A percentile compares a stretch with the other conserved stretches of the same genome.
phyloP scores from a whole-genome alignment of 2,888 invertebrate species.

The Tyria jacobaeae region DNA sequence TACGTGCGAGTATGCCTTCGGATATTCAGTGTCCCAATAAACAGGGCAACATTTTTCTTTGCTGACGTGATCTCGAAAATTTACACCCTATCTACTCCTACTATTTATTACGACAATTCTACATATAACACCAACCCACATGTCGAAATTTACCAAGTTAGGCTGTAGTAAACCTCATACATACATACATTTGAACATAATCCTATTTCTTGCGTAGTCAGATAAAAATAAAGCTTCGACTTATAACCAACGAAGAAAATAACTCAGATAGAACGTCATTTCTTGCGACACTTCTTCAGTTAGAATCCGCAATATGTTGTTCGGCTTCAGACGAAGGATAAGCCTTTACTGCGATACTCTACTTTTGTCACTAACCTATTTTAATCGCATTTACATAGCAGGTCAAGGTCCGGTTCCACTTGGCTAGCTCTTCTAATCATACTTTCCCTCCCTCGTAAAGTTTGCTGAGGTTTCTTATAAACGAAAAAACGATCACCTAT shows the following conservation, averaged over 20 bases:
- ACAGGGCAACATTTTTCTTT: not conserved
- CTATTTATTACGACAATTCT: too few relatives aligned
- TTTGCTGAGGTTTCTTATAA: not conserved
- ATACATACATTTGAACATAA: too few relatives aligned
- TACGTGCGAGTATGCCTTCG: not conserved
- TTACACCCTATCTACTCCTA: too few relatives aligned
- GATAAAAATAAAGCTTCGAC: too few relatives aligned
- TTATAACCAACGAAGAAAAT: too few relatives aligned
- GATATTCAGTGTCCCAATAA: not conserved
- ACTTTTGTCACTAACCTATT: constrained; percentile 13
- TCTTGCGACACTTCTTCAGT: not conserved
- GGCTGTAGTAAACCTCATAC: too few relatives aligned
- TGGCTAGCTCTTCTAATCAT: constrained; percentile 2
- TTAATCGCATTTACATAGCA: constrained; percentile 18
- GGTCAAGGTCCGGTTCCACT: constrained; percentile 21
- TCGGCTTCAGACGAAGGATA: constrained; percentile 16
- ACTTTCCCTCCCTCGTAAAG: constrained; percentile 3
- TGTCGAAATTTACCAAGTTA: too few relatives aligned
- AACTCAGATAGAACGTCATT: too few relatives aligned
- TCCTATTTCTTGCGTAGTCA: too few relatives aligned
- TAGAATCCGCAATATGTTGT: constrained; percentile 9
- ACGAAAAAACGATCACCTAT: too few relatives aligned
- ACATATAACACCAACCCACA: too few relatives aligned
- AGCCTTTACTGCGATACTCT: constrained; percentile 10
- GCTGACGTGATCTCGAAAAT: too few relatives aligned